Conservation (phyloP, 2,797 vertebrate genomes). For the Brachyalestes nurse region DNA sequence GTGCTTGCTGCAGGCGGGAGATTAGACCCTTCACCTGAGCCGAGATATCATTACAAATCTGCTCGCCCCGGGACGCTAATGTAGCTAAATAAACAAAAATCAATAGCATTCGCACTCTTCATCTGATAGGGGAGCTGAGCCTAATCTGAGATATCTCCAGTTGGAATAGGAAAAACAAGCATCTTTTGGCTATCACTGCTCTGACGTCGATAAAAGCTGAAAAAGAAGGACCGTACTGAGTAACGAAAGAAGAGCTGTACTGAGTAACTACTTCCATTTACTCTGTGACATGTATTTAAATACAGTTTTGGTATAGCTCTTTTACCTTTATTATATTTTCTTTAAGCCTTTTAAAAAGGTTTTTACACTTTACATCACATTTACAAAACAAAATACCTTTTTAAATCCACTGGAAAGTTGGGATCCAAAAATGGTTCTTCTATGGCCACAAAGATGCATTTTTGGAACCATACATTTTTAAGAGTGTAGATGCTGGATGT, state of each 20-base stretch:
- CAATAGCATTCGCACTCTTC: conserved; percentile 75
- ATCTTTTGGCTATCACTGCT: conserved; percentile 41
- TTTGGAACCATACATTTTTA: no score
- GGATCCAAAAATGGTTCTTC: no score
- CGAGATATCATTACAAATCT: conserved; percentile 79
- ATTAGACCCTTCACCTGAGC: conserved; percentile 49
- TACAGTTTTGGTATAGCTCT: no score
- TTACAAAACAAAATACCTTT: no score
- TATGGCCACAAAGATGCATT: no score
- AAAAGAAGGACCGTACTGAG: conserved; percentile 5
- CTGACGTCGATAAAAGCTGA: conserved; percentile 30
- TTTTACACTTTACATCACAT: no score
- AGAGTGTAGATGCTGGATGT: no score
- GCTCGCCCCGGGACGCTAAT: conserved; percentile 76
- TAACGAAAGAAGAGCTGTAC: conserved; percentile 6
- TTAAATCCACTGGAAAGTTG: no score
- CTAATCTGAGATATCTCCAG: conserved; percentile 72
- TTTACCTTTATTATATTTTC: no score
- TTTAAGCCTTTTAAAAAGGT: no score
- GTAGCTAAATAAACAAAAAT: conserved; percentile 83
- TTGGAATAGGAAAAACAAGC: conserved; percentile 68
- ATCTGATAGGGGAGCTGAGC: conserved; percentile 71
- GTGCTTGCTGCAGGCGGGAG: conserved; percentile 52
- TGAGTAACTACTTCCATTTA: neutral
- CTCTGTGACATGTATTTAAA: neutral